phyloP scores from a whole-genome alignment of 1,140 invertebrate genomes.

The Euura saliciscinereae region DNA sequence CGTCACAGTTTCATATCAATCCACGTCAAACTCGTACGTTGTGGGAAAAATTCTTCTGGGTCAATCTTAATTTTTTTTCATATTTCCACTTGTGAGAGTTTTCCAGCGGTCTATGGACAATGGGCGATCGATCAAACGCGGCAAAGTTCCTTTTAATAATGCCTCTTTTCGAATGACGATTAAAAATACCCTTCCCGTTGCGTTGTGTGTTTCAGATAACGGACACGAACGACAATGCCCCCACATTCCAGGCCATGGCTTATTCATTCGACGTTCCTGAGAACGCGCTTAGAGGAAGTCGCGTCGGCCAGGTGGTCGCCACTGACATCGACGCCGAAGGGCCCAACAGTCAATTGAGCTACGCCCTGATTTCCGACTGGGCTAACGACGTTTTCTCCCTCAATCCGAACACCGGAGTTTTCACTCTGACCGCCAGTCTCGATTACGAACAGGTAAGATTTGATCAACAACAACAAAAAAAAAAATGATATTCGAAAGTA shows the following conservation, averaged over 20 bases:
- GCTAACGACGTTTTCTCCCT: slow-evolving; percentile 93
- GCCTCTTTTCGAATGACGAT: neutral
- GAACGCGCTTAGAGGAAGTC: slow-evolving; percentile 78
- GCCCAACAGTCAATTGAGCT: slow-evolving; percentile 85
- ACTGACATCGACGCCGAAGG: slow-evolving; percentile 82
- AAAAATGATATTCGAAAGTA: too few relatives aligned
- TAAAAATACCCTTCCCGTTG: neutral
- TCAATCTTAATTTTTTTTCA: too few relatives aligned
- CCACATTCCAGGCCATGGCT: slow-evolving; percentile 80
- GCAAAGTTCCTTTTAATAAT: neutral
- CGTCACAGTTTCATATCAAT: too few relatives aligned
- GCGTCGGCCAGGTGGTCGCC: slow-evolving; percentile 83
- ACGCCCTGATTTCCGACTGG: slow-evolving; percentile 90
- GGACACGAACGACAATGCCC: slow-evolving; percentile 94
- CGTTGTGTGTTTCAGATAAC: slow-evolving; percentile 70
- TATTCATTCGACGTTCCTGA: slow-evolving; percentile 92
- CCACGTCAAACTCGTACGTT: neutral
- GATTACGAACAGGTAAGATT: slow-evolving; percentile 88
- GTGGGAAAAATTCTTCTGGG: too few relatives aligned
- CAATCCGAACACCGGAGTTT: slow-evolving; percentile 86
- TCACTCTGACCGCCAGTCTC: slow-evolving; percentile 85
- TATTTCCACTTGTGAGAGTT: slow-evolving; percentile 10
- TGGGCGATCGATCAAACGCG: neutral
- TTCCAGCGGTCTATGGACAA: neutral
- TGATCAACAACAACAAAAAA: too few relatives aligned